Conservation (phyloP, 1,140 invertebrate species). For the Aporrectodea caliginosa region DNA sequence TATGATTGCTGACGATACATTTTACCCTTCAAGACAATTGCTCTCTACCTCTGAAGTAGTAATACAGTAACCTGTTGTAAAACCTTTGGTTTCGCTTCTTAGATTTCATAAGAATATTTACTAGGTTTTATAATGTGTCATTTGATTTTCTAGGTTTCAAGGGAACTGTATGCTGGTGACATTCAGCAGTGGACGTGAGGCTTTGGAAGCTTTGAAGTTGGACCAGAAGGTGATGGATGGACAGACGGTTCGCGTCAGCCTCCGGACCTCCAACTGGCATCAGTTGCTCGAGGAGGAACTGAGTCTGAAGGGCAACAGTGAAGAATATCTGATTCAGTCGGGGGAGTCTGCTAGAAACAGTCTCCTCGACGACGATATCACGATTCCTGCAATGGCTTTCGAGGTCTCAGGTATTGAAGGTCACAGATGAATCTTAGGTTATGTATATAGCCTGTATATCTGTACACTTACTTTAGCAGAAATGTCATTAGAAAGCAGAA, state of each 20-base stretch:
- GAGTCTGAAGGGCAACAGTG: slow-evolving; percentile 75
- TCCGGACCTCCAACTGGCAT: slow-evolving; percentile 82
- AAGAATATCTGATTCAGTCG: slow-evolving; percentile 63
- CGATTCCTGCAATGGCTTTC: slow-evolving; percentile 17
- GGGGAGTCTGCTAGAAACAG: slow-evolving; percentile 49
- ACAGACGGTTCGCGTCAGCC: slow-evolving; percentile 65
- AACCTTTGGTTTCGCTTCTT: background rate
- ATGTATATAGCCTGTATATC: background rate
- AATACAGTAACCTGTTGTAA: background rate
- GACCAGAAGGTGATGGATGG: slow-evolving; percentile 60
- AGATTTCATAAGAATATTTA: background rate
- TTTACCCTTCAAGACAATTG: background rate
- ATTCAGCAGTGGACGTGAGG: slow-evolving; percentile 78
- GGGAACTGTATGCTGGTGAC: slow-evolving; percentile 81
- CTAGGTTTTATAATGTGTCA: background rate
- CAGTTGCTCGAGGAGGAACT: slow-evolving; percentile 75
- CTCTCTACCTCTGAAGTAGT: background rate
- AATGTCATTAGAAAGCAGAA: background rate
- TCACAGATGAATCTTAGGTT: background rate
- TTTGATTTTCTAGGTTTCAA: slow-evolving; percentile 42
- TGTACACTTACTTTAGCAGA: background rate
- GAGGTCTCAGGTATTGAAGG: slow-evolving; percentile 15
- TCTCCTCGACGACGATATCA: slow-evolving; percentile 42
- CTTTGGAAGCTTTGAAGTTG: slow-evolving; percentile 68
- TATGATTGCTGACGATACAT: no score